Evolutionary conservation across 1,140 invertebrate genomes (phyloP).

Genomic region (Episyrphus balteatus): DNA sequence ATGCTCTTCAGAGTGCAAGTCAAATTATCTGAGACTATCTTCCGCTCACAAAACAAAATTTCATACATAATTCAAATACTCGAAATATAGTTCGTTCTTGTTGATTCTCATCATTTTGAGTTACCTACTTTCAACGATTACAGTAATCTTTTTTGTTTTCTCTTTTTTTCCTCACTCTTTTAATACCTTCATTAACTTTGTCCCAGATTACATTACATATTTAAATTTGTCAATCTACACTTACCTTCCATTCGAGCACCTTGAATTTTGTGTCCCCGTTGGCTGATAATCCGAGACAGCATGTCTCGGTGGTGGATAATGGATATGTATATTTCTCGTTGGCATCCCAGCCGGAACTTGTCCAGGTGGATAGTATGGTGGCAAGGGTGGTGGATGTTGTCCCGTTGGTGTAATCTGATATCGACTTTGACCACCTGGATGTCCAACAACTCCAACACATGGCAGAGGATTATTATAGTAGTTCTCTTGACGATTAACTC

Average conservation of each 20-base stretch:
- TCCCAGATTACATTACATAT: no score
- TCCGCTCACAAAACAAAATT: no score
- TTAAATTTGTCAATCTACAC: no score
- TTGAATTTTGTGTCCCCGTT: slow-evolving; percentile 18
- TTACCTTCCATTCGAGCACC: slow-evolving; percentile 27
- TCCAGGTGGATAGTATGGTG: slow-evolving; percentile 25
- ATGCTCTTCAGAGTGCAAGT: no score
- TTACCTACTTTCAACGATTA: no score
- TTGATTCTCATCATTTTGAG: no score
- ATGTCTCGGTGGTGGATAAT: slow-evolving; percentile 30
- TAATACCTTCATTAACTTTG: no score
- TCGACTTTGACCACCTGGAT: slow-evolving; percentile 23
- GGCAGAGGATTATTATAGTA: slow-evolving; percentile 34
- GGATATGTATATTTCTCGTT: slow-evolving; percentile 28
- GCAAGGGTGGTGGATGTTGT: slow-evolving; percentile 31
- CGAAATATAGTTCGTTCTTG: no score
- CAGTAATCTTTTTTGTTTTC: no score
- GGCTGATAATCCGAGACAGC: slow-evolving; percentile 32
- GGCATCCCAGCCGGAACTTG: slow-evolving; percentile 15
- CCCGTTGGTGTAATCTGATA: slow-evolving; percentile 34
- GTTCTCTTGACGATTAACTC: slow-evolving; percentile 18
- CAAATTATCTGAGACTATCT: no score
- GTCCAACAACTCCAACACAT: slow-evolving; percentile 9
- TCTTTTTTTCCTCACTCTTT: no score
- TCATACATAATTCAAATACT: no score